A percentile compares a stretch with the other conserved stretches of the same genome.
Evolutionary conservation across 2,113 vertebrate genomes (phyloP).

Genomic region (Nothoprocta pentlandii): DNA sequence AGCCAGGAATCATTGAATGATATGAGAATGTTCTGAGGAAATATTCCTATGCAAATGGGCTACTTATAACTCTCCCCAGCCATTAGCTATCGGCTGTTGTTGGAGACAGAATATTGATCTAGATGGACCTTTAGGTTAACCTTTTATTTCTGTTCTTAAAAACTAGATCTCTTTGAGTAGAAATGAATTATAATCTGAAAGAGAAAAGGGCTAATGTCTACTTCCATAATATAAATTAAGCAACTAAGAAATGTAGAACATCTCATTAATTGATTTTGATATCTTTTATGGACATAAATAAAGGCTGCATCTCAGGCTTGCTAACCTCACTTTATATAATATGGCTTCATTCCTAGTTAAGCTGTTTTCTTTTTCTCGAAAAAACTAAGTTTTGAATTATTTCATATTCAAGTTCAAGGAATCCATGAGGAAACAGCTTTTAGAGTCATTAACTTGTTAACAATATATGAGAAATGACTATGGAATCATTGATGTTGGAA

Average conservation of each 20-base stretch:
- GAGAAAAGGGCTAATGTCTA: not conserved
- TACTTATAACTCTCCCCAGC: not conserved
- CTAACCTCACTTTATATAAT: not conserved
- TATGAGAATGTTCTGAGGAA: not conserved
- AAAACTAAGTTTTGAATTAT: not conserved
- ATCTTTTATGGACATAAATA: not conserved
- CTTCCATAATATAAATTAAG: not conserved
- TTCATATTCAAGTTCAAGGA: not conserved
- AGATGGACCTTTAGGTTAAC: not conserved
- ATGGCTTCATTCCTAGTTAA: not conserved
- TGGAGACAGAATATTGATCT: not conserved
- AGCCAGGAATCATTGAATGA: not conserved
- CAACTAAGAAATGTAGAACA: not conserved
- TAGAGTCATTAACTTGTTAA: not conserved
- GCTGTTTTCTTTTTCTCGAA: not conserved
- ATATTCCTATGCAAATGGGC: not conserved
- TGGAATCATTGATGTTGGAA: not conserved
- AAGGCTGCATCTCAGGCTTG: not conserved
- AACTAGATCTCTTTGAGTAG: not conserved
- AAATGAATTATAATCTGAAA: not conserved
- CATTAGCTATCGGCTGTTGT: not conserved
- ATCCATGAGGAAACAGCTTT: not conserved
- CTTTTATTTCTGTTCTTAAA: not conserved
- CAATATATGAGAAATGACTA: not conserved
- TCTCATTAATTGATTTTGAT: not conserved